These are phyloP conservation scores for Oenanthe oenanthe DNA, from an alignment of 2,113 vertebrate species.

Conservation along the genomic window DNA sequence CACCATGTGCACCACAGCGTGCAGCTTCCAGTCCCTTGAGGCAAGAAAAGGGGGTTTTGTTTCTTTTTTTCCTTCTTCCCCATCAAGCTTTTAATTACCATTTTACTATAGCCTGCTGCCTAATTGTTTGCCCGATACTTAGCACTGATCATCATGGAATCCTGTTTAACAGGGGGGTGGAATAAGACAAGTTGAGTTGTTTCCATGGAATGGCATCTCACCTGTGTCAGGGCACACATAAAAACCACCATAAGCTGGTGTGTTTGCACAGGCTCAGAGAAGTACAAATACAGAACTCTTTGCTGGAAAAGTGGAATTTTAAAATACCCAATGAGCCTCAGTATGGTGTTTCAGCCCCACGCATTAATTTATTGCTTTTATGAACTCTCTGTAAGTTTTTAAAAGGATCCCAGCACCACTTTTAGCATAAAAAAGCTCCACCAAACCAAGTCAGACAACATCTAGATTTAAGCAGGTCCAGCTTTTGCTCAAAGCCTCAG, in stretches of 20 bases:
- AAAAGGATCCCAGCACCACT: neutral
- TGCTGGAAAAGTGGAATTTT: neutral
- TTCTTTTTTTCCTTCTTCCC: neutral
- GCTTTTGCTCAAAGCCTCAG: neutral
- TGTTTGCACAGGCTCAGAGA: neutral
- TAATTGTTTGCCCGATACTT: neutral
- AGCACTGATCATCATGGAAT: neutral
- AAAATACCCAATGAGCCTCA: neutral
- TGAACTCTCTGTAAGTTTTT: neutral
- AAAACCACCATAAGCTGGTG: neutral
- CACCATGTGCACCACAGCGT: constrained; percentile 61
- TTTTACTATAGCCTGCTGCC: neutral
- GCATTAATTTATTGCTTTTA: neutral
- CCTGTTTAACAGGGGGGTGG: neutral
- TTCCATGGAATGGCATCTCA: neutral
- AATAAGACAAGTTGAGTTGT: neutral
- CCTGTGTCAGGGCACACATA: neutral
- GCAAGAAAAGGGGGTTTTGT: neutral
- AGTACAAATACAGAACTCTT: neutral
- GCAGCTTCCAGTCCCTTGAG: constrained; percentile 53
- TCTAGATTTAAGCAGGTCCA: neutral
- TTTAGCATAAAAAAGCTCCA: neutral
- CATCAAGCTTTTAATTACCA: constrained; percentile 33
- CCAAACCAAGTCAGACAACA: neutral
- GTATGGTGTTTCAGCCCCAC: neutral